These are phyloP conservation scores for Dryoscopus gambensis DNA, from an alignment of 2,113 vertebrate genomes.

Conservation along the genomic window DNA sequence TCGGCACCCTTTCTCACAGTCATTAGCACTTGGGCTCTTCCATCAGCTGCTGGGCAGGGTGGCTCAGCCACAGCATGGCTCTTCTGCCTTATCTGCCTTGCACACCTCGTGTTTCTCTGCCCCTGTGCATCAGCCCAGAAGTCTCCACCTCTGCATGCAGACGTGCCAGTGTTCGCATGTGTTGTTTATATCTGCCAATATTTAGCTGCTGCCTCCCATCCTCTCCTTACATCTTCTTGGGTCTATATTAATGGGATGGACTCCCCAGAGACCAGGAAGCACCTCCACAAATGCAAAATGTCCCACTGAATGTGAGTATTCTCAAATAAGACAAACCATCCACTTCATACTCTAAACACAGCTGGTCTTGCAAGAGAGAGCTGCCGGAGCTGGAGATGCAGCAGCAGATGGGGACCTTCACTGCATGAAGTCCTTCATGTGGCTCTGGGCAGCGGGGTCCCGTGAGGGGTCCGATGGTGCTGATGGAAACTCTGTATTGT, in stretches of 20 bases:
- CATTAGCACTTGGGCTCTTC: neutral
- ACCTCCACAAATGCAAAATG: neutral
- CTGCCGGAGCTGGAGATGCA: neutral
- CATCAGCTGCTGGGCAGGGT: neutral
- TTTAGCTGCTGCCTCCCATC: neutral
- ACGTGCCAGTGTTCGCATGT: neutral
- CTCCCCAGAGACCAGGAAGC: neutral
- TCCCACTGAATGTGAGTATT: neutral
- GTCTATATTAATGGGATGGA: neutral
- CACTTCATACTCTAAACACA: neutral
- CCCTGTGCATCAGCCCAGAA: neutral
- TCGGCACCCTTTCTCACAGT: neutral
- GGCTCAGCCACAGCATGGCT: neutral
- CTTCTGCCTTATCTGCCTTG: neutral
- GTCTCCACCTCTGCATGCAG: neutral
- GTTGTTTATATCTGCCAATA: neutral
- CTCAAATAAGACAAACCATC: neutral
- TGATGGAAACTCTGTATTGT: neutral
- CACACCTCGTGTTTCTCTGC: neutral
- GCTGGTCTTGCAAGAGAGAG: neutral
- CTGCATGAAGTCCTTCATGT: accelerated
- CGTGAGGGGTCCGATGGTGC: neutral
- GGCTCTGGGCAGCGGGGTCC: neutral
- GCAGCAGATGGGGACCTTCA: neutral
- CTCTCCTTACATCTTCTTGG: neutral